Evolutionary conservation across 2,888 invertebrate species (phyloP).

Genomic region (Entomobrya multifasciata): DNA sequence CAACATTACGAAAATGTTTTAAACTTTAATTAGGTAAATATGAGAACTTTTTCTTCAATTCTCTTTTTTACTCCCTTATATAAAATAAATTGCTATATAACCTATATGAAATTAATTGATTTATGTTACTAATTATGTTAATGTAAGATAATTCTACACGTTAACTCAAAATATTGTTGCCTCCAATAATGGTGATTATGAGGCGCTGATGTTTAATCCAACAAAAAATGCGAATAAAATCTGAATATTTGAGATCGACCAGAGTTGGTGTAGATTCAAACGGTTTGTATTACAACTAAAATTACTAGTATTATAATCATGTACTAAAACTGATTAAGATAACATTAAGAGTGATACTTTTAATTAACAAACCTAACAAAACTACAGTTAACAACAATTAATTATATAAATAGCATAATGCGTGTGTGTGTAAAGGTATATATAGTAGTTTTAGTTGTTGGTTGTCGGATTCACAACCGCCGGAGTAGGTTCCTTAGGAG

Average conservation of each 20-base stretch:
- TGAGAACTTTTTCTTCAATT: constrained; percentile 25
- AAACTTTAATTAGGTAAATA: constrained; percentile 10
- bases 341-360: not conserved
- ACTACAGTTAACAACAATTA: constrained; percentile 41
- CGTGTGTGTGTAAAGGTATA: constrained; percentile 20
- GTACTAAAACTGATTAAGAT: not conserved
- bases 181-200: not conserved
- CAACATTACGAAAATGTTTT: constrained; percentile 28
- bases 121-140: not conserved
- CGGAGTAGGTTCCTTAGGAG: constrained; percentile 62
- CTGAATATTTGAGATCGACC: constrained; percentile 66
- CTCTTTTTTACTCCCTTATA: constrained; percentile 10
- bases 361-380: constrained; percentile 30
- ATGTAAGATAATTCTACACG: not conserved
- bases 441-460: too few species aligned
- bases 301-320: constrained; percentile 18
- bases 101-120: not conserved
- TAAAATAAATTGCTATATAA: not conserved
- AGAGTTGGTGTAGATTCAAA: constrained; percentile 66
- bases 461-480: constrained; percentile 57
- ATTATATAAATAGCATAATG: not conserved
- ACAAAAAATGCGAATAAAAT: constrained; percentile 55
- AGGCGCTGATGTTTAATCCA: constrained; percentile 10
- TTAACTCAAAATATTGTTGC: not conserved
- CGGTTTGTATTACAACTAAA: constrained; percentile 46